A percentile compares a stretch with the other conserved stretches of the same genome.
phyloP scores from a whole-genome alignment of 2,113 vertebrate species.

The Nerophis ophidion region DNA sequence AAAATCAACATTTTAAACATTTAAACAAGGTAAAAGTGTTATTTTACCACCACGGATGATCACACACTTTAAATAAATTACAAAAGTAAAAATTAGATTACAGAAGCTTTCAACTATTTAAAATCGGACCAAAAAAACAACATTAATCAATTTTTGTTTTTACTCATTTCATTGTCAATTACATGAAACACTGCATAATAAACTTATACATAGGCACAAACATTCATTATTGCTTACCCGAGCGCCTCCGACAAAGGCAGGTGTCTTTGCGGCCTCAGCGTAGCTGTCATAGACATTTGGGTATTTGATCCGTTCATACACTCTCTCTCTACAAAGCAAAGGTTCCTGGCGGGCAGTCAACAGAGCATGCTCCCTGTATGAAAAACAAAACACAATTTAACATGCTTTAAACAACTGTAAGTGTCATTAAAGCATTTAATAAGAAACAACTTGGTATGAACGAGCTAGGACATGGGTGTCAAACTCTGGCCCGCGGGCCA shows the following conservation, averaged over 20 bases:
- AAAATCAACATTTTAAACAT: no score
- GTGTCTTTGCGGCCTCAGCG: constrained; percentile 84
- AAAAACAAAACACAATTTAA: constrained; percentile 1
- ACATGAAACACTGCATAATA: no score
- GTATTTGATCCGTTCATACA: constrained; percentile 79
- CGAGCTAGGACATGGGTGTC: no score
- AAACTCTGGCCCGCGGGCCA: no score
- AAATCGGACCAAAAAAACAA: no score
- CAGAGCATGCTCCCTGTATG: constrained; percentile 85
- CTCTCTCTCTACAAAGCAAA: constrained; percentile 76
- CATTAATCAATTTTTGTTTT: no score
- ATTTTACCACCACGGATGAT: no score
- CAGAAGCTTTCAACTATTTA: no score
- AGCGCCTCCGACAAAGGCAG: constrained; percentile 91
- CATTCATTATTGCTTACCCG: constrained; percentile 71
- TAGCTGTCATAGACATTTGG: constrained; percentile 91
- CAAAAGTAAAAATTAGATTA: no score
- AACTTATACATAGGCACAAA: background rate
- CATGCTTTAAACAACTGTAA: background rate
- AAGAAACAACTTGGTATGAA: background rate
- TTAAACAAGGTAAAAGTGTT: no score
- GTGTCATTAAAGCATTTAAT: background rate
- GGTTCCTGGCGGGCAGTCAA: constrained; percentile 78
- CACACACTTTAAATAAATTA: no score
- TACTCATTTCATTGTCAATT: no score